Base-by-base conservation (phyloP, 2,888 invertebrate genomes). In the Anaspis maculata region DNA sequence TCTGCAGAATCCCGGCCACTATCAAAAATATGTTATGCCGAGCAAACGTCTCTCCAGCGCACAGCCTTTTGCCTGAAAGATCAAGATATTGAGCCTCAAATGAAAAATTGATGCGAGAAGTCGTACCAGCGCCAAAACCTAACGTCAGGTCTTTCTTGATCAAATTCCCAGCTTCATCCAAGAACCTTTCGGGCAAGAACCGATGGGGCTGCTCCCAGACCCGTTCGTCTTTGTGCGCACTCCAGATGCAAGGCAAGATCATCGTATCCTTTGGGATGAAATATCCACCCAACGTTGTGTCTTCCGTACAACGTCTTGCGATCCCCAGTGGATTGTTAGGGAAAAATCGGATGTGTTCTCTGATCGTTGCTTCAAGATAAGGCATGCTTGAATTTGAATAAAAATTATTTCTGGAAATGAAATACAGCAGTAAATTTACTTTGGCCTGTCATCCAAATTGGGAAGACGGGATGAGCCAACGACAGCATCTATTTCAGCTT, bases 261-360 rank as follows among this genome's bases (percentile, higher is more conserved):
- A 32, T 14, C 7, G 32, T 24, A 23, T 19, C 28, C n/a, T 84
- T 79, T 13, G 84, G 84, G 54, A 85, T 79, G 30, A 67, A 64
- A 52, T 79, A 79, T 24, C 84, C 85, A 44, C 74, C 71, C 0
- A 87, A 64, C 0, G 64, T 70, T 0, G 84, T 84, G 41, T 84
- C 75, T 42, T 70, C 71, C 1, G 80, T 45, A 1, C 83, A 80
- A 21, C 83, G 70, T 39, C 68, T 63, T 7, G 53, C 32, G 10
- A 68, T 48, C 3, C 61, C 43, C n/a, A 66, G 39, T 1, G 69
- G 69, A 3, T 61, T 58, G 2, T 66, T 28, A 0, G 67, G 57
- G 15, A 61, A 51, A 13, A 49, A 51, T 21, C 69, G 51, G 28
- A 68, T 39, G 2, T 45, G 42, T 49, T 70, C 69, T 12, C 66